Conservation (phyloP, 1,140 invertebrate genomes). For the Bombus picipes region DNA sequence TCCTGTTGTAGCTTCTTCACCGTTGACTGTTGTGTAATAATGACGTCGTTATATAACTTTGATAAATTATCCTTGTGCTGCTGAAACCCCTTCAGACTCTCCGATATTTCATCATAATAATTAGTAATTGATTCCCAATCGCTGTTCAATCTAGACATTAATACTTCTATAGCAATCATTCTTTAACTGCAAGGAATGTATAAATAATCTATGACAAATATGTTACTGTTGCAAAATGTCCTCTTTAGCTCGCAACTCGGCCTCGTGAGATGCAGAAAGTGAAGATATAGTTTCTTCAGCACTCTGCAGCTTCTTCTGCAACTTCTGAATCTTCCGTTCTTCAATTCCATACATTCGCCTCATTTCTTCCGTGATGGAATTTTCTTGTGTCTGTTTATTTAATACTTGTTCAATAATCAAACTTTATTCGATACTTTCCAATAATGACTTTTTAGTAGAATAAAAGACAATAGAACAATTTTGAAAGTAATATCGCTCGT, state of each 20-base stretch:
- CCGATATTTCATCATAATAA: constrained; percentile 55
- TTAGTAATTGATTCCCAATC: constrained; percentile 59
- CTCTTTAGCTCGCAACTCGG: constrained; percentile 21
- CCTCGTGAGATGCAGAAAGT: constrained; percentile 33
- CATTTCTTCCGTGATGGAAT: background rate
- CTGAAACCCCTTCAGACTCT: constrained; percentile 50
- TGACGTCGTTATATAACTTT: constrained; percentile 39
- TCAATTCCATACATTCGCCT: background rate
- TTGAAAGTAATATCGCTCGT: background rate
- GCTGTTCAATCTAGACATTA: constrained; percentile 32
- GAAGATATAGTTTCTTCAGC: constrained; percentile 34
- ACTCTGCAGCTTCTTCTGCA: constrained; percentile 48
- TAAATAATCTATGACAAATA: background rate
- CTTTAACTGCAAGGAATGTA: background rate
- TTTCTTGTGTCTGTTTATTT: constrained; percentile 23
- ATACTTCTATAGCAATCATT: background rate
- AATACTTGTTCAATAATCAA: background rate
- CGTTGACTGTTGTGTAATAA: constrained; percentile 11
- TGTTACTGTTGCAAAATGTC: constrained; percentile 52
- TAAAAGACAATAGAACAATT: background rate
- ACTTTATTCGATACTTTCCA: background rate
- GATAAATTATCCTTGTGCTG: constrained; percentile 49
- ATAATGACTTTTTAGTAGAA: background rate
- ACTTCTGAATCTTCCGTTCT: constrained; percentile 26
- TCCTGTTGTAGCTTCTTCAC: constrained; percentile 43